Percentiles rank a stretch among this genome's conserved stretches.
Conservation (phyloP, 2,797 vertebrate genomes). For the Melanotaenia parkinsoni region DNA sequence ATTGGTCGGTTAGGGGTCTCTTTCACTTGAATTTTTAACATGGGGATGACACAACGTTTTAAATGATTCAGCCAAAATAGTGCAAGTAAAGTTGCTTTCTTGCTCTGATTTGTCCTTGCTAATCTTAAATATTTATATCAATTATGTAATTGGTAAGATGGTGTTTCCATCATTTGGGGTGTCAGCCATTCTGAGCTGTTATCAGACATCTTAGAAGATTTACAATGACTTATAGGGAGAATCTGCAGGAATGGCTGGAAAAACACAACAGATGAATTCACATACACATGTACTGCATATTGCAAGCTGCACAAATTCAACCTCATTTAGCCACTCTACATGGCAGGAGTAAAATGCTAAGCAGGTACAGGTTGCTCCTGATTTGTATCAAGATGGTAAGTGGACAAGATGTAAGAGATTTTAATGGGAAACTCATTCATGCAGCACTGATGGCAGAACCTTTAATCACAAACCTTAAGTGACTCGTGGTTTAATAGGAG, state of each 20-base stretch:
- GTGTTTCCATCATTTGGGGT: background rate
- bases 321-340: background rate
- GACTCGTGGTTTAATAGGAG: background rate
- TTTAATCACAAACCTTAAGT: background rate
- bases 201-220: background rate
- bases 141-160: conserved; percentile 4
- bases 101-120: conserved; percentile 15
- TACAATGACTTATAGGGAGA: background rate
- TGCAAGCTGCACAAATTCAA: background rate
- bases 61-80: conserved; percentile 49
- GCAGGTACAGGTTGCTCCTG: background rate
- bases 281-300: background rate
- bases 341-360: background rate
- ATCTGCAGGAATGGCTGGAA: background rate
- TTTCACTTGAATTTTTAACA: conserved; percentile 62
- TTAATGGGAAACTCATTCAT: background rate
- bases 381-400: background rate
- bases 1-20: conserved; percentile 72
- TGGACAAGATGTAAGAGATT: background rate
- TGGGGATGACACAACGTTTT: conserved; percentile 51
- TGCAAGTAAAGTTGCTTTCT: conserved; percentile 13
- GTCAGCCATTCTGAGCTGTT: background rate
- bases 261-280: background rate
- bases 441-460: background rate
- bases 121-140: conserved; percentile 38